Conservation (phyloP, 2,113 vertebrate genomes). For the Hippocampus zosterae region DNA sequence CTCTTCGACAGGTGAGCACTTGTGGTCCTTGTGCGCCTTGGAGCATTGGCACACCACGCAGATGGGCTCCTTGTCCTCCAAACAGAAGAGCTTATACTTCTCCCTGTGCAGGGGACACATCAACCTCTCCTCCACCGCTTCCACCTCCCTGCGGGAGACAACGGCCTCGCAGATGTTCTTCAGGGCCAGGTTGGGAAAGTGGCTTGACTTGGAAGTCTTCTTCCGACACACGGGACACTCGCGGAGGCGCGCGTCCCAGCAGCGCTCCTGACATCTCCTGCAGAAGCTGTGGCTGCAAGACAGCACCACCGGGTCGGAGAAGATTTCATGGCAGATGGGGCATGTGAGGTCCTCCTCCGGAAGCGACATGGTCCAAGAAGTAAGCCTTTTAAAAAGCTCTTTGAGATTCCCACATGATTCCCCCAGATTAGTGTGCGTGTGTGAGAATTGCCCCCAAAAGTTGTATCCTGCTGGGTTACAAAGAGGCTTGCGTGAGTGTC, state of each 20-base stretch:
- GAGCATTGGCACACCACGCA: constrained; percentile 70
- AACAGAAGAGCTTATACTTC: constrained; percentile 69
- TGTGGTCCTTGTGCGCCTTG: constrained; percentile 64
- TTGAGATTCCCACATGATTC: not conserved
- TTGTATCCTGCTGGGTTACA: not conserved
- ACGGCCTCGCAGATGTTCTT: constrained; percentile 70
- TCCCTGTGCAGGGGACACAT: constrained; percentile 63
- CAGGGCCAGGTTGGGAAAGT: constrained; percentile 65
- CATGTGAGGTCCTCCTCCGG: constrained; percentile 68
- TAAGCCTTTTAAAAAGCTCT: not conserved
- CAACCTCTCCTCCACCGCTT: constrained; percentile 27
- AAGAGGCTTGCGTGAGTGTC: constrained; percentile 35
- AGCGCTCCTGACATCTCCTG: constrained; percentile 54
- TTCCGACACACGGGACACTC: constrained; percentile 67
- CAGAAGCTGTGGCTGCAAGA: constrained; percentile 71
- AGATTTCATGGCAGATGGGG: constrained; percentile 67
- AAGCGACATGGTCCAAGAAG: constrained; percentile 53
- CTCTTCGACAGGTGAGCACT: constrained; percentile 62
- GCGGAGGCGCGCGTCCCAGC: constrained; percentile 48
- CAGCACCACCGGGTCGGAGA: constrained; percentile 60
- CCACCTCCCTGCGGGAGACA: constrained; percentile 33
- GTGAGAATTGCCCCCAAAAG: not conserved
- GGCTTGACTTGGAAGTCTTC: constrained; percentile 49
- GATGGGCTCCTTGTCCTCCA: constrained; percentile 65
- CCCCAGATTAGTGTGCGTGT: too few relatives aligned